Evolutionary conservation across 92 coral and sea anemone species (phyloP).

Genomic region (Epizoanthus stellaris): DNA sequence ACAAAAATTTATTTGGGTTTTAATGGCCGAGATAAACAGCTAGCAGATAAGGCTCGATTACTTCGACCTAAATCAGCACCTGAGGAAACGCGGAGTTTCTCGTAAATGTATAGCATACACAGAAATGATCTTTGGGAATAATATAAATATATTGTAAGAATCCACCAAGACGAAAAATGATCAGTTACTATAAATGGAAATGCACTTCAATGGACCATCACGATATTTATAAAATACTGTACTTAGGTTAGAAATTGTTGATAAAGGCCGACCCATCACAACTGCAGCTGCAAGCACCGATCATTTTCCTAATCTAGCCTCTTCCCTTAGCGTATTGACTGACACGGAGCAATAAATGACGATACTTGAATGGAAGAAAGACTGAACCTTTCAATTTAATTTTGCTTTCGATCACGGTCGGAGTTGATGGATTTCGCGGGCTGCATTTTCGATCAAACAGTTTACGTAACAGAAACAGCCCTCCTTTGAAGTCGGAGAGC

Average conservation of each 20-base stretch:
- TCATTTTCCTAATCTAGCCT: not conserved
- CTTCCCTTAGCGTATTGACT: not conserved
- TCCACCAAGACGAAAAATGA: not conserved
- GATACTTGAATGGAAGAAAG: not conserved
- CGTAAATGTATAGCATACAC: not conserved
- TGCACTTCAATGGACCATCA: not conserved
- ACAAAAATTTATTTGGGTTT: not conserved
- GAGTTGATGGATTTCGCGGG: not conserved
- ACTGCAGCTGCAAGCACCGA: not conserved
- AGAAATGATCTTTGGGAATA: not conserved
- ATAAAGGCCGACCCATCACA: slow-evolving; percentile 7
- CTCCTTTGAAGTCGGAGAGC: not conserved
- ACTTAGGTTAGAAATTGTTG: not conserved
- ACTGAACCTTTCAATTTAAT: not conserved
- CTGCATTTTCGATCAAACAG: not conserved
- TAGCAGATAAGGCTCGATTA: slow-evolving; percentile 16
- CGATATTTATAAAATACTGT: slow-evolving; percentile 15
- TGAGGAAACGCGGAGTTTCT: not conserved
- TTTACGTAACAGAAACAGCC: not conserved
- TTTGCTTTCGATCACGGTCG: slow-evolving; percentile 9
- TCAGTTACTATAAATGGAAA: not conserved
- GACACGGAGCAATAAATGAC: not conserved
- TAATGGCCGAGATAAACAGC: not conserved
- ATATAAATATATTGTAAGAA: not conserved
- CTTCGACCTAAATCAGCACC: not conserved